Conservation (phyloP, 2,888 invertebrate genomes). For the Protula sp. region DNA sequence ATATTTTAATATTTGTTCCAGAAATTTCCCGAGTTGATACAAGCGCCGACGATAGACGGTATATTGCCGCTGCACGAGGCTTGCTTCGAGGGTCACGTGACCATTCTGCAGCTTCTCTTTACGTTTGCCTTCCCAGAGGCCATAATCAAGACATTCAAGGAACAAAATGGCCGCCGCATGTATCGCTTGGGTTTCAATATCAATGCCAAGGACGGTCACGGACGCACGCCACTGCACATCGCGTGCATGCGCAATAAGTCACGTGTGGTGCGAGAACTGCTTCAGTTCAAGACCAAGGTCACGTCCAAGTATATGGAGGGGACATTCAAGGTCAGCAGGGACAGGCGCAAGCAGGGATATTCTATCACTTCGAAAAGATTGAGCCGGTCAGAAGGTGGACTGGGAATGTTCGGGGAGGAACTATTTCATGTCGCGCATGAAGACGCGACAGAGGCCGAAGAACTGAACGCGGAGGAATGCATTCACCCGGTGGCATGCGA, state of each 20-base stretch:
- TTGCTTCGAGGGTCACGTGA: slow-evolving; percentile 78
- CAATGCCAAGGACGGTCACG: slow-evolving; percentile 69
- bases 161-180: slow-evolving; percentile 65
- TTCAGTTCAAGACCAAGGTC: slow-evolving; percentile 17
- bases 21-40: slow-evolving; percentile 77
- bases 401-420: too few species aligned
- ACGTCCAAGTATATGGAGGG: not conserved
- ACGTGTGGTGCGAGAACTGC: slow-evolving; percentile 24
- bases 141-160: slow-evolving; percentile 58
- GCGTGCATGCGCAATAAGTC: slow-evolving; percentile 63
- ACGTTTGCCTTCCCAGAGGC: not conserved
- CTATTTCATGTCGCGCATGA: too few species aligned
- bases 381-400: not conserved
- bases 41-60: slow-evolving; percentile 82
- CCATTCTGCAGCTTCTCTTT: slow-evolving; percentile 68
- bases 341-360: not conserved
- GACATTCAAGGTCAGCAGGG: not conserved
- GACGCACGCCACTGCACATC: slow-evolving; percentile 77
- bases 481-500: slow-evolving; percentile 9
- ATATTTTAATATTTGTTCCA: too few species aligned
- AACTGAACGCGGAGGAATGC: not conserved
- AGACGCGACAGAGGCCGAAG: not conserved
- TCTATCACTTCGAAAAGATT: not conserved
- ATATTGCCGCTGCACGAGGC: slow-evolving; percentile 92
- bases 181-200: slow-evolving; percentile 87